Percentiles rank a stretch among this genome's conserved stretches.
These are phyloP conservation scores for Amphipoea oculea DNA, from an alignment of 2,888 invertebrate genomes.

Conservation along the genomic window DNA sequence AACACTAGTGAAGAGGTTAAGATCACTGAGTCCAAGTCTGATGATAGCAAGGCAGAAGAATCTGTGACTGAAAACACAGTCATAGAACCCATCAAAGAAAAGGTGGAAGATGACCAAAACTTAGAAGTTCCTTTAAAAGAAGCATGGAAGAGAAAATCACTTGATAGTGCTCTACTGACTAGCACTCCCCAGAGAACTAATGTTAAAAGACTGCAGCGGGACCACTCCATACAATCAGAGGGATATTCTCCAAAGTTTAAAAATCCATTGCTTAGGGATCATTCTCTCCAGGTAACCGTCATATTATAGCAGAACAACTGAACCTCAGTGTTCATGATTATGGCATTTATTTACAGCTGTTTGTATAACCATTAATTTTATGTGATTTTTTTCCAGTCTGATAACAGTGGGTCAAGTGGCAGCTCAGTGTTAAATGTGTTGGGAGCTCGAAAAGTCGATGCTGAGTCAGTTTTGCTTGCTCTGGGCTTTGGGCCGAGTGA, in stretches of 20 bases:
- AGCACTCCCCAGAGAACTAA: slow-evolving; percentile 76
- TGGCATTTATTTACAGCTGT: background rate
- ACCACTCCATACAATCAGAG: slow-evolving; percentile 88
- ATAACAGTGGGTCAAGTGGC: slow-evolving; percentile 88
- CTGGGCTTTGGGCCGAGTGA: slow-evolving; percentile 94
- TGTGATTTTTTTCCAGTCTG: slow-evolving; percentile 77
- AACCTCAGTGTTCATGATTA: background rate
- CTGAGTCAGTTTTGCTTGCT: slow-evolving; percentile 96
- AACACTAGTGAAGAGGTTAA: slow-evolving; percentile 68
- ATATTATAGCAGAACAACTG: background rate
- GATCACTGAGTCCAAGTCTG: slow-evolving; percentile 74
- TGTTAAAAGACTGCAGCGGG: slow-evolving; percentile 83
- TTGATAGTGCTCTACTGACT: slow-evolving; percentile 81
- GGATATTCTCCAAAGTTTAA: slow-evolving; percentile 85
- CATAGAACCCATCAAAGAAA: slow-evolving; percentile 74
- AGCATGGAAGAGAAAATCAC: slow-evolving; percentile 82
- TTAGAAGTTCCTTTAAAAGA: slow-evolving; percentile 83
- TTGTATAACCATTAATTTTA: background rate
- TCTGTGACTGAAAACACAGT: slow-evolving; percentile 83
- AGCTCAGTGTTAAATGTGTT: slow-evolving; percentile 96
- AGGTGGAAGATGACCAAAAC: slow-evolving; percentile 74
- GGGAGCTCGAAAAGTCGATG: slow-evolving; percentile 96
- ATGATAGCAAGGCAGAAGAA: slow-evolving; percentile 82
- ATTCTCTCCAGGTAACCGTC: slow-evolving; percentile 85
- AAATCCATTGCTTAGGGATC: slow-evolving; percentile 87